Conservation (phyloP, 2,888 invertebrate genomes). For the Teleiodes luculella region DNA sequence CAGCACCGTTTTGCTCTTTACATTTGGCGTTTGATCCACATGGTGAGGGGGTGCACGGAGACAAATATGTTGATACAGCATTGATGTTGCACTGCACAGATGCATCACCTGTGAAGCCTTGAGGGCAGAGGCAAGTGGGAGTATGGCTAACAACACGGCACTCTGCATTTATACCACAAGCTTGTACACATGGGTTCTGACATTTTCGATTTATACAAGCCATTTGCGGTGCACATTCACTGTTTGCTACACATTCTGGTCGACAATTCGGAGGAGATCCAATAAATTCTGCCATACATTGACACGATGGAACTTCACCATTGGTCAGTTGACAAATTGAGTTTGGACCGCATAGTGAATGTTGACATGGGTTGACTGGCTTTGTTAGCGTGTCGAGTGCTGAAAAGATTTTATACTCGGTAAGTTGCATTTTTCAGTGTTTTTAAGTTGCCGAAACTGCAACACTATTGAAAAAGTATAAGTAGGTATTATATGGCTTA, state of each 20-base stretch:
- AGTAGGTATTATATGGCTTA: neutral
- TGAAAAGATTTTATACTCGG: no score
- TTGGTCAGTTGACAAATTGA: slow-evolving; percentile 79
- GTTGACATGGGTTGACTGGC: slow-evolving; percentile 81
- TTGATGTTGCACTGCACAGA: slow-evolving; percentile 79
- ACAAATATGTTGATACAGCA: slow-evolving; percentile 42
- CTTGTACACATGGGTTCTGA: slow-evolving; percentile 84
- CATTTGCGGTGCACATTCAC: slow-evolving; percentile 82
- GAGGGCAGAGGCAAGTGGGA: slow-evolving; percentile 83
- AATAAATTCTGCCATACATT: slow-evolving; percentile 82
- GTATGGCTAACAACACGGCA: slow-evolving; percentile 88
- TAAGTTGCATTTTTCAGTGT: no score
- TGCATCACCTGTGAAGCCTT: slow-evolving; percentile 86
- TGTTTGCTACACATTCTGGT: slow-evolving; percentile 85
- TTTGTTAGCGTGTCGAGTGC: slow-evolving; percentile 48
- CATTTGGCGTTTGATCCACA: slow-evolving; percentile 82
- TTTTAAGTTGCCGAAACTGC: neutral
- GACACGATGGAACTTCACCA: slow-evolving; percentile 82
- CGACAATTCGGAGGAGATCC: slow-evolving; percentile 85
- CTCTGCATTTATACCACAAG: slow-evolving; percentile 86
- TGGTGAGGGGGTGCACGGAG: slow-evolving; percentile 81
- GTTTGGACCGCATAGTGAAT: slow-evolving; percentile 88
- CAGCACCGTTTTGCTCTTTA: slow-evolving; percentile 76
- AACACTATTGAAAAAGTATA: neutral
- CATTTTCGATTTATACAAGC: slow-evolving; percentile 89